Conservation (phyloP, 1,140 invertebrate species). For the Cyclargus thomasi region DNA sequence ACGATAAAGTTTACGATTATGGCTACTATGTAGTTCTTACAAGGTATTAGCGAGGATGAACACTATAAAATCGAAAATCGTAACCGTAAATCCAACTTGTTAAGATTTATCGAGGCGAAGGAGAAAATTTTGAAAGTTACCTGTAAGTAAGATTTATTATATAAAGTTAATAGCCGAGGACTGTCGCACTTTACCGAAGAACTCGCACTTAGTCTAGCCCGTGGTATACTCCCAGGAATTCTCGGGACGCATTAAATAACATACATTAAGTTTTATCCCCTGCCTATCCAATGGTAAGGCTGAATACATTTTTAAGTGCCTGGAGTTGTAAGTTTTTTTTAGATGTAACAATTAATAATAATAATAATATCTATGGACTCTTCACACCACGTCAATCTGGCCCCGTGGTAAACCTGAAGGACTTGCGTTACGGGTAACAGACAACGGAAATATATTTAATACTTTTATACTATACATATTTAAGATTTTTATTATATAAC, state of each 20-base stretch:
- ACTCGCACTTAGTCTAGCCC: neutral
- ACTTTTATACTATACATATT: too few species aligned
- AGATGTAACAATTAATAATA: too few species aligned
- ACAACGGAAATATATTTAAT: too few species aligned
- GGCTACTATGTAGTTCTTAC: conserved; percentile 41
- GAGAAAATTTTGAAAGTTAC: conserved; percentile 16
- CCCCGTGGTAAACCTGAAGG: too few species aligned
- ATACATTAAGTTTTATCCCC: neutral
- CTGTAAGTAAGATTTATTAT: conserved; percentile 18
- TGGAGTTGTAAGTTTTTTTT: neutral
- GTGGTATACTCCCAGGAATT: neutral
- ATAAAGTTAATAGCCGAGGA: conserved; percentile 7
- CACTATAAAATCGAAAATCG: conserved; percentile 52
- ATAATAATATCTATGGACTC: too few species aligned
- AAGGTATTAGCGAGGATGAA: conserved; percentile 48
- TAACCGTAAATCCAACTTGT: conserved; percentile 41
- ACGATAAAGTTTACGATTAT: conserved; percentile 52
- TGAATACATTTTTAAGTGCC: neutral
- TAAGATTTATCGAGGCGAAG: conserved; percentile 16
- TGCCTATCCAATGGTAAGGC: neutral
- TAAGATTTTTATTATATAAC: too few species aligned
- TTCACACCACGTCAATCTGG: too few species aligned
- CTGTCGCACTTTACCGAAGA: conserved; percentile 5
- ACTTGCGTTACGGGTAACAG: too few species aligned
- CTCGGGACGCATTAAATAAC: neutral